Evolutionary conservation across 1,140 invertebrate genomes (phyloP), one percentile per base, ranked within the genome.

Genomic region (Bombus waltoni): DNA sequence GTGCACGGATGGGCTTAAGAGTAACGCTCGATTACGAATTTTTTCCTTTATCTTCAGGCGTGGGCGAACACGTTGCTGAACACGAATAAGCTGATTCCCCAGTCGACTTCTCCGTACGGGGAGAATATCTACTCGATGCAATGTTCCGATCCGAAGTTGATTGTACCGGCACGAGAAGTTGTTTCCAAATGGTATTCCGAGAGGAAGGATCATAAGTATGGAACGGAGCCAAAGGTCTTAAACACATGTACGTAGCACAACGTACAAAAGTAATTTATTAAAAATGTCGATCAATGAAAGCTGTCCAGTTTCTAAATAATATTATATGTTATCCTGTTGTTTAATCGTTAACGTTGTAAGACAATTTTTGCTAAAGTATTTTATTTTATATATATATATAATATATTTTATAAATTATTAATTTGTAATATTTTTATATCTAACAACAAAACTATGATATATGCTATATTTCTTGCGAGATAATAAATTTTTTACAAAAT

Each of bases 31-130:
- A 80, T 85, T 85, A 65, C 18, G 13, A 80, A 53, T 44, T 81
- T 72, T 65, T 81, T 71, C 38, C 57, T 15, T 35, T 79, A 18
- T 77, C 40, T 72, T 42, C 85, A 95, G 96, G 87, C 92, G 94
- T 98, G 98, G 98, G 98, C 98, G 1, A 96, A 97, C 53, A 96
- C 97, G 65, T 95, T 98, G 73, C 97, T 98, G 1, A 96, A 96
- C 88, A 96, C 96, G 81, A 97, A 97, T 86, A 96, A 95, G 83
- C 96, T 98, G 91, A 94, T 96, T 76, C 97, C 97, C 88, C 96
- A 97, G 92, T 93, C 97, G 94, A 94, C 96, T 94, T 94, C 95
- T 94, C 91, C 96, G 90, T 96, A 97, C 93, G 96, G 96, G 82
- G 95, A 97, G 93, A 97, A 97, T 90, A 95, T 96, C 81, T 98